A percentile compares a stretch with the other conserved stretches of the same genome.
Conservation (phyloP, 2,888 invertebrate species). For the Lepetodrilus schrolli region DNA sequence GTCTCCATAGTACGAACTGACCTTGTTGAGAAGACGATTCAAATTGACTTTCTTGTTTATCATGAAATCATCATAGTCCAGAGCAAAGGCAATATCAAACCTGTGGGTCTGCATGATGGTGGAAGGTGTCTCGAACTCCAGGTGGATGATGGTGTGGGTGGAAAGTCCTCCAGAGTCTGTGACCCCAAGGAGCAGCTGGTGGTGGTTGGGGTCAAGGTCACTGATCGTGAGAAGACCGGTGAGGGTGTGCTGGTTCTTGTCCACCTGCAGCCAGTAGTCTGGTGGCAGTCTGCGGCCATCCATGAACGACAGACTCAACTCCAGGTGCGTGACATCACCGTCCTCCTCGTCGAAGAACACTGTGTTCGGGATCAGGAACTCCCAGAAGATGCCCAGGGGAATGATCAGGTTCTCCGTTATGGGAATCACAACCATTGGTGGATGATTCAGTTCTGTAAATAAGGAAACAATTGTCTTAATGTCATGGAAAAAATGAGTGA, state of each 20-base stretch:
- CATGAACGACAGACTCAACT: neutral
- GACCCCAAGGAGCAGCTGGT: neutral
- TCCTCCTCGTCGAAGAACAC: constrained; percentile 22
- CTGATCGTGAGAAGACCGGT: neutral
- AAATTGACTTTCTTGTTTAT: neutral
- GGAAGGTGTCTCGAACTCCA: neutral
- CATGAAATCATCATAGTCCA: constrained; percentile 21
- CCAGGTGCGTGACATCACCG: constrained; percentile 11
- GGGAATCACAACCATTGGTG: constrained; percentile 1
- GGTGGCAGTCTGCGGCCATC: neutral
- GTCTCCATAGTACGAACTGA: neutral
- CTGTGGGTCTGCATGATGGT: neutral
- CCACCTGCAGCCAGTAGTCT: constrained; percentile 9
- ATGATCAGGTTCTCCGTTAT: neutral
- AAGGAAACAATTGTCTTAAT: neutral
- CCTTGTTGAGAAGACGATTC: neutral
- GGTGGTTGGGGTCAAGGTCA: neutral
- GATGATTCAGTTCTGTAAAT: constrained; percentile 12
- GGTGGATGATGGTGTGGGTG: neutral
- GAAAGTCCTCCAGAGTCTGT: constrained; percentile 9
- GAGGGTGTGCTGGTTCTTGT: neutral
- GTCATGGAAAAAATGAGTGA: too few relatives aligned
- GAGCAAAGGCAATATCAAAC: neutral
- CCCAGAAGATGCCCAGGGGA: constrained; percentile 3
- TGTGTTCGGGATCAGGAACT: neutral